phyloP scores from a whole-genome alignment of 2,797 vertebrate species.

The Lateolabrax maculatus region DNA sequence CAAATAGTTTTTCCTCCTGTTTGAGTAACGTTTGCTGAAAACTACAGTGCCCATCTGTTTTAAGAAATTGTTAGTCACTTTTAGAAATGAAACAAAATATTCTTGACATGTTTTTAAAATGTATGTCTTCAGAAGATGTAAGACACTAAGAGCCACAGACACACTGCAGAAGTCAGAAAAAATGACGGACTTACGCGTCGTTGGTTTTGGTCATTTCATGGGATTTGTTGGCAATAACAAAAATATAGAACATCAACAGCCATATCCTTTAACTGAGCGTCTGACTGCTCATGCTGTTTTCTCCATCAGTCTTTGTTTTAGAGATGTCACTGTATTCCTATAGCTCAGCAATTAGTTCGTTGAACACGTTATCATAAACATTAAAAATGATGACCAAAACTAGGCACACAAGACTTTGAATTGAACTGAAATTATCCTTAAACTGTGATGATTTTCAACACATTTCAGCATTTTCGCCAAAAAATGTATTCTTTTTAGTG shows the following conservation, averaged over 20 bases:
- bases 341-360: not conserved
- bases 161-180: not conserved
- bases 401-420: not conserved
- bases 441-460: not conserved
- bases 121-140: not conserved
- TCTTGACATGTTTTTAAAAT: not conserved
- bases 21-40: not conserved
- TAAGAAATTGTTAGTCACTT: not conserved
- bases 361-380: not conserved
- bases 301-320: not conserved
- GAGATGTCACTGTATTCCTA: not conserved
- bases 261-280: not conserved
- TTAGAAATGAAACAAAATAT: not conserved
- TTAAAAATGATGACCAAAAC: not conserved
- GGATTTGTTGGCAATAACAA: not conserved
- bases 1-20: not conserved
- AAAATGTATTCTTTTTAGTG: too few relatives aligned
- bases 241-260: not conserved
- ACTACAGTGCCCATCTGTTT: too few relatives aligned
- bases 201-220: not conserved
- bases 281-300: too few relatives aligned
- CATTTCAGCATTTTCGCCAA: too few relatives aligned
- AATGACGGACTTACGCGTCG: not conserved
- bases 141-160: not conserved
- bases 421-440: not conserved